Evolutionary conservation across 2,797 vertebrate species (phyloP).

Genomic region (Tenualosa ilisha): DNA sequence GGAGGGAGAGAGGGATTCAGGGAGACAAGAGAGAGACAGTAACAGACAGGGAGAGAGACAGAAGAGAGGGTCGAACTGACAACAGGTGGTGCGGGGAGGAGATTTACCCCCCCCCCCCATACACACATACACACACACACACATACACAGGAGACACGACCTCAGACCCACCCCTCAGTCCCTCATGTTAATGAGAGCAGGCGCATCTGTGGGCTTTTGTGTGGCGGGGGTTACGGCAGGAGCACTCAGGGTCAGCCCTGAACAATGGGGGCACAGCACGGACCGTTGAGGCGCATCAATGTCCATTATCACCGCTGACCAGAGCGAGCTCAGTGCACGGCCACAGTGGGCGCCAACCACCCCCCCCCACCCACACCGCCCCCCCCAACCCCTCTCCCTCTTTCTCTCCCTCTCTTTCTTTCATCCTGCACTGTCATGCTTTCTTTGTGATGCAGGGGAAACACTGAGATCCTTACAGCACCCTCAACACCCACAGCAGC

Average conservation of each 20-base stretch:
- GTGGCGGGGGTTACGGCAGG: slow-evolving; percentile 41
- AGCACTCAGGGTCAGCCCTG: slow-evolving; percentile 35
- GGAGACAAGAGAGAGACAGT: slow-evolving; percentile 35
- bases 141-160: too few species aligned
- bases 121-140: not conserved
- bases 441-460: slow-evolving; percentile 5
- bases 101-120: slow-evolving; percentile 38
- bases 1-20: not conserved
- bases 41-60: slow-evolving; percentile 19
- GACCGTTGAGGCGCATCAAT: slow-evolving; percentile 58
- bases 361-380: not conserved
- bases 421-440: not conserved
- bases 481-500: not conserved
- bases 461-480: slow-evolving; percentile 1
- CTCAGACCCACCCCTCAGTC: not conserved
- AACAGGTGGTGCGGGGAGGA: slow-evolving; percentile 78
- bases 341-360: not conserved
- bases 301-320: slow-evolving; percentile 52
- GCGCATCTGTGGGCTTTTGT: slow-evolving; percentile 51
- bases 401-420: slow-evolving; percentile 35
- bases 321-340: slow-evolving; percentile 20
- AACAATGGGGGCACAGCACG: slow-evolving; percentile 62
- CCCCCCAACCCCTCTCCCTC: not conserved
- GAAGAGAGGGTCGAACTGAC: slow-evolving; percentile 52
- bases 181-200: slow-evolving; percentile 39